Evolutionary conservation across 2,113 vertebrate species (phyloP), one percentile per base, ranked within the genome.

Genomic region (Pipra filicauda): DNA sequence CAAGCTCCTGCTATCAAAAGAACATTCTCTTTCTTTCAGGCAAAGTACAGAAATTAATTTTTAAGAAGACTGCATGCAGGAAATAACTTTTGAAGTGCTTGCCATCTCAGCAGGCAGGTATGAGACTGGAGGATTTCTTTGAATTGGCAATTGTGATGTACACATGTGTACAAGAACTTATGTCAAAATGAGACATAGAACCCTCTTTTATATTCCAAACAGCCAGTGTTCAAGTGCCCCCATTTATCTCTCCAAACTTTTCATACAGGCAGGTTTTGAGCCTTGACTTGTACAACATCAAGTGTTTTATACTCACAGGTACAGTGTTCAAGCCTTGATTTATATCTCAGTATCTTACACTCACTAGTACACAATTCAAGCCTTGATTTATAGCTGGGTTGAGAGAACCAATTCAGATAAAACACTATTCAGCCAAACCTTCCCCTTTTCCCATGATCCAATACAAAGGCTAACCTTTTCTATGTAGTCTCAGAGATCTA

Each of bases 221-320:
- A 89, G 69, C 16, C 86, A 89, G 11, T 64, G 76, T 11, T 93
- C 88, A 78, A 88, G 73, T 72, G 79, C 73, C 75, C 90, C 73
- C 86, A 95, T 97, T 96, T 93, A 95, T 96, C 91, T 96, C 61
- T 59, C 73, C 73, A 35, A 30, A 81, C 80, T 92, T 95, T 93
- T 87, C 78, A 91, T 33, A 51, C 15, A 80, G 92, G 87, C 80
- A 88, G 44, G 55, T 90, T 86, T 62, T 88, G 91, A 88, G 88
- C 75, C 90, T 90, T 85, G 83, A 77, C 83, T 93, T 90, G 76
- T 71, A 72, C 86, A 83, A 73, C 90, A 91, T 94, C 91, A 74
- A 95, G 79, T 86, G 81, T 95, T 95, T 96, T 97, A 95, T 95
- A 95, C 93, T 94, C 88, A 91, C 93, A 96, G 94, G 96, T 95